These are phyloP conservation scores for Poliocrania exsul DNA, from an alignment of 2,797 vertebrate genomes.

Conservation along the genomic window DNA sequence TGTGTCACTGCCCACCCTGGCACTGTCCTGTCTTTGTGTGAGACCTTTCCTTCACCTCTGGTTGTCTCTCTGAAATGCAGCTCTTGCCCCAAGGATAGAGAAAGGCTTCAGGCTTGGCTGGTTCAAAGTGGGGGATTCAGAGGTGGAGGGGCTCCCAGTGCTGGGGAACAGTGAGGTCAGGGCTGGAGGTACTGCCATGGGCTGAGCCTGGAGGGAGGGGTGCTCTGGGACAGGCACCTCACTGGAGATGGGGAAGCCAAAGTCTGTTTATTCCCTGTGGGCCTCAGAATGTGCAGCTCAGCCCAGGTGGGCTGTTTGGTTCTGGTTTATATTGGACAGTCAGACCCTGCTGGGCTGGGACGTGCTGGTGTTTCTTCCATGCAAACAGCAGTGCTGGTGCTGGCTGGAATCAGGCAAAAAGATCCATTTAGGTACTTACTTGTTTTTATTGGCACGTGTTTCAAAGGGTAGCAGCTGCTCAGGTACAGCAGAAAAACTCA, in stretches of 20 bases:
- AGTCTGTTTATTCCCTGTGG: fast-evolving
- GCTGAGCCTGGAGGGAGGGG: neutral
- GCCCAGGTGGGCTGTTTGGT: neutral
- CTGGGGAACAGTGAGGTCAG: neutral
- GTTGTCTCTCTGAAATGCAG: neutral
- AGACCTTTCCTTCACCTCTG: neutral
- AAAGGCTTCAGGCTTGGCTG: neutral
- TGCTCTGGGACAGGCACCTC: neutral
- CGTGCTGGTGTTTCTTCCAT: neutral
- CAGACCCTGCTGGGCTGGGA: neutral
- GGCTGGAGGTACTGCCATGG: neutral
- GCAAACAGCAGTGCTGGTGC: neutral
- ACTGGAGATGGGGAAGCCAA: fast-evolving
- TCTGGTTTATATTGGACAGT: neutral
- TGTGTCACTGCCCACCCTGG: neutral
- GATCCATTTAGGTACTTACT: neutral
- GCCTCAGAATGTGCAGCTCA: fast-evolving
- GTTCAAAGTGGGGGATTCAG: fast-evolving
- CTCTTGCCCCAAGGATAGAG: neutral
- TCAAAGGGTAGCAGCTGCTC: neutral
- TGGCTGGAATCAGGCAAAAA: neutral
- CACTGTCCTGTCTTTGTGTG: neutral
- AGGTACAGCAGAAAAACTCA: neutral
- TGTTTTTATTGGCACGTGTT: fast-evolving
- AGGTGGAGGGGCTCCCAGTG: fast-evolving